Percentiles rank a stretch among this genome's conserved stretches.
Conservation (phyloP, 2,797 vertebrate species). For the Cyprinella venusta region DNA sequence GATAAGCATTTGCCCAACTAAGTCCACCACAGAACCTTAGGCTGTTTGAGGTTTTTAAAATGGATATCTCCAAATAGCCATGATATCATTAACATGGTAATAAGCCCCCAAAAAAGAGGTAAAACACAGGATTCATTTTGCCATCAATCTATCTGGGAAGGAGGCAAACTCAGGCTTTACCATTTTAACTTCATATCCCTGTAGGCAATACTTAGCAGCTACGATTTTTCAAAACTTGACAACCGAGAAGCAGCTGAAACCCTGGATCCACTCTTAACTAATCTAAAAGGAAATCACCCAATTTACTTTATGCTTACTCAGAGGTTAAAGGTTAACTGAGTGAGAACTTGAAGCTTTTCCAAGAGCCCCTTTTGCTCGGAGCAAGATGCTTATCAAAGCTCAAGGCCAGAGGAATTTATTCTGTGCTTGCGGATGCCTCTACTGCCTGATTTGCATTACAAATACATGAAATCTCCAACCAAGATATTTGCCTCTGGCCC, state of each 20-base stretch:
- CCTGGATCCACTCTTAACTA: slow-evolving; percentile 50
- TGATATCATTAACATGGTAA: neutral
- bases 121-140: neutral
- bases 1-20: neutral
- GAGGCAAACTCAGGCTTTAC: neutral
- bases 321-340: slow-evolving; percentile 60
- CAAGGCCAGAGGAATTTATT: slow-evolving; percentile 53
- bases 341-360: slow-evolving; percentile 49
- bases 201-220: neutral
- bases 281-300: slow-evolving; percentile 61
- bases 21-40: neutral
- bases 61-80: neutral
- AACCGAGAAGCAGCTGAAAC: slow-evolving; percentile 54
- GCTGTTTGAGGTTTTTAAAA: neutral
- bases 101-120: neutral
- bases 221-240: slow-evolving; percentile 20
- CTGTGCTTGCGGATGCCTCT: slow-evolving; percentile 60
- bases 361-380: slow-evolving; percentile 50
- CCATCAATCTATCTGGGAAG: neutral
- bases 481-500: slow-evolving; percentile 61
- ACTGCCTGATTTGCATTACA: slow-evolving; percentile 69
- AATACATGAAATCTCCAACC: slow-evolving; percentile 46
- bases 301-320: slow-evolving; percentile 55
- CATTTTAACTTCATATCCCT: neutral
- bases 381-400: slow-evolving; percentile 61